Evolutionary conservation across 1,140 invertebrate genomes (phyloP), one percentile per base, ranked within the genome.

Genomic region (Asbolus verrucosus): DNA sequence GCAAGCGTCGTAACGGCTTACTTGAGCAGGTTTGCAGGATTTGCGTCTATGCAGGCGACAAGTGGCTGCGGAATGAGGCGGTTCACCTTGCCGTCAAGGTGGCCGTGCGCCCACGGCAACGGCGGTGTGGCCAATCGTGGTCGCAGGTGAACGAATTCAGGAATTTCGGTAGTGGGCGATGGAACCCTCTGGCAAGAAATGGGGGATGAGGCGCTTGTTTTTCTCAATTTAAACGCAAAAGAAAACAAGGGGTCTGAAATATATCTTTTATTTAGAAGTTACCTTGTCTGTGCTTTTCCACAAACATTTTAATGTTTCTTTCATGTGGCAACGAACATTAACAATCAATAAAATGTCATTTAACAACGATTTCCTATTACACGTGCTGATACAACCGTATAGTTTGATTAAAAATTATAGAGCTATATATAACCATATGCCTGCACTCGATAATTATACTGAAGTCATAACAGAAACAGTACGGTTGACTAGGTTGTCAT

Each of bases 81-180:
- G 61, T 63, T 63, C 31, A 63, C 61, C 61, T 63, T 63, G 61
- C 61, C 18, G 9, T 63, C 61, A 63, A 63, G 61, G 61, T 63
- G 33, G 14, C 36, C 18, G 11, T 18, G 13, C 50, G 50, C 50
- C 50, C 14, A 13, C 50, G 50, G 50, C 50, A 21, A n/a, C 1
- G n/a, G 16, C n/a, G n/a, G n/a, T n/a, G n/a, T 30, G 50, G 50
- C 43, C 50, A 59, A 59, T 59, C 24, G 16, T 21, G n/a, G 9
- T 21, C 19, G 19, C 33, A 38, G 33, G 31, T 62, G 60, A 54
- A 54, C 46, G 46, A 54, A 36, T 36, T 11, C 5, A 36, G 11
- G 33, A 36, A 54, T 54, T 50, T 50, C 19, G 43, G 16, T 21
- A 11, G 46, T 54, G 46, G 24, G 46, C n/a, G 46, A 21, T 21